Base-by-base conservation (phyloP, 1,140 invertebrate genomes). In the Aphaenogaster ashmeadi region DNA sequence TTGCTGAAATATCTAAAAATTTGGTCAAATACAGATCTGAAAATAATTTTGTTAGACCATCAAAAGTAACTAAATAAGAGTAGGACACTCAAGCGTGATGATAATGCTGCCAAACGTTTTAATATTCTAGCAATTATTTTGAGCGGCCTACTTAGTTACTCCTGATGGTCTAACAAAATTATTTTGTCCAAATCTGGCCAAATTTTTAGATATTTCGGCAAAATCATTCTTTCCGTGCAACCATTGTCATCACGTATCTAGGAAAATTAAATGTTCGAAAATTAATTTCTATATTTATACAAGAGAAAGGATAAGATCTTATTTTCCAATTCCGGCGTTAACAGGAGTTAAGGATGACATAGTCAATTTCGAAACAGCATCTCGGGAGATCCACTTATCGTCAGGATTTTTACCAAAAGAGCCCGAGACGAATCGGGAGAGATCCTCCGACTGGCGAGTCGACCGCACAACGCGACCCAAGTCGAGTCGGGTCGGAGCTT, bases 381-480 rank as follows among this genome's bases (percentile, higher is more conserved):
- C 11, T 0, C 27, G 27, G 7, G 7, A 71, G 0, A 74, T 74
- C 18, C 4, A 52, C 56, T 54, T 13, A 36, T 38, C 27, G 33
- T 1, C 36, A 15, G 41, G 41, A 69, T 50, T 27, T 27, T 41
- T 38, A 27, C 11, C 27, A 3, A n/a, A 67, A 21, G 15, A 15
- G 41, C 11, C 11, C 11, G 21, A 69, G 66, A 47, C n/a, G n/a
- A 69, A 69, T 69, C 41, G 41, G 54, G 21, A 8, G 38, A 58
- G 38, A 79, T 11, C 21, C 11, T 79, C 27, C 44, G 18, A n/a
- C 38, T 60, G 58, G 58, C 54, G 15, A 62, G 60, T n/a, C 18
- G 75, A 38, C 13, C n/a, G 81, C 33, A 36, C 81, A 74, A 77
- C 60, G 7, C 58, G 81, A 36, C 56, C 56, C 38, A 21, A 44